Evolutionary conservation across 2,888 invertebrate genomes (phyloP).

Genomic region (Acanthosepion esculentum): DNA sequence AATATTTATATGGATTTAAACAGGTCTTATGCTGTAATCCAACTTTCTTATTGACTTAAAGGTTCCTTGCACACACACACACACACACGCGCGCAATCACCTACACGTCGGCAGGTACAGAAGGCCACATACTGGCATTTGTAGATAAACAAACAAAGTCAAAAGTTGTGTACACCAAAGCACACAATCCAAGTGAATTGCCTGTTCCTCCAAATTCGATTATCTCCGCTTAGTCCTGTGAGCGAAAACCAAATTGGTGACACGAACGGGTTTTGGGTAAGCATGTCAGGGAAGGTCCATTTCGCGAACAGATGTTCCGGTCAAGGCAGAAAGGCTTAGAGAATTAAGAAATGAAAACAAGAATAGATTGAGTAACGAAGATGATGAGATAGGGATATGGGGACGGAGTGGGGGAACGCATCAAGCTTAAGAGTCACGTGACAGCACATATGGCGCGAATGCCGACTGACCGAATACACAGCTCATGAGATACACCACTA

Average conservation of each 20-base stretch:
- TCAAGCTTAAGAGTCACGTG: not conserved
- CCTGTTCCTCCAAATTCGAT: not conserved
- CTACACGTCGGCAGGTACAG: not conserved
- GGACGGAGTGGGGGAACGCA: not conserved
- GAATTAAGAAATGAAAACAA: not conserved
- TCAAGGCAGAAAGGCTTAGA: not conserved
- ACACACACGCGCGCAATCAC: not conserved
- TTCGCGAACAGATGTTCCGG: not conserved
- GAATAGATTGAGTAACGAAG: not conserved
- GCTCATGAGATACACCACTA: not conserved
- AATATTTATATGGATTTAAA: no score
- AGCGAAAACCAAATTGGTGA: not conserved
- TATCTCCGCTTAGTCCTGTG: not conserved
- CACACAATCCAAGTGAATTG: not conserved
- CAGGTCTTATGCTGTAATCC: no score
- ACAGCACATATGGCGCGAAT: conserved; percentile 5
- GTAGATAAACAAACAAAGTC: no score
- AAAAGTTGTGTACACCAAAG: not conserved
- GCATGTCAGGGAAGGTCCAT: not conserved
- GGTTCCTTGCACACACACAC: not conserved
- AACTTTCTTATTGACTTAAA: no score
- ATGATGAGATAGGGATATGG: not conserved
- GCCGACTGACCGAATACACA: not conserved
- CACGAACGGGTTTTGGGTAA: not conserved
- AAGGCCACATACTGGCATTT: no score